phyloP scores from a whole-genome alignment of 2,797 vertebrate species.

The Morelia viridis region DNA sequence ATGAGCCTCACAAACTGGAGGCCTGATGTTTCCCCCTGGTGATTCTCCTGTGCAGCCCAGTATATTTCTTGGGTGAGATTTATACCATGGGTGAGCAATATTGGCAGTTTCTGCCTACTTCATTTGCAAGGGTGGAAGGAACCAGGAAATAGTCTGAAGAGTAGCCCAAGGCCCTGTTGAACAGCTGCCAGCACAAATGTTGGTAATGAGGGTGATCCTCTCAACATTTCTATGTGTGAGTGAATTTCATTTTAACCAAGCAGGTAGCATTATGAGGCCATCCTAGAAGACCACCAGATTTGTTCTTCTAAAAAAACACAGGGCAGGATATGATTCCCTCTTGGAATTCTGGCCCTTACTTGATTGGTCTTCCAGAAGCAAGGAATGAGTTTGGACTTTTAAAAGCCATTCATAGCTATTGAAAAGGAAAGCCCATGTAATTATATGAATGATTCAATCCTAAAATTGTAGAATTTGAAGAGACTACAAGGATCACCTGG shows the following conservation, averaged over 20 bases:
- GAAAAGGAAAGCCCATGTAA: not conserved
- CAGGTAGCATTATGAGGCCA: not conserved
- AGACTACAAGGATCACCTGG: not conserved
- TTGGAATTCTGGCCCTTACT: too few species aligned
- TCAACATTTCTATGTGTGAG: not conserved
- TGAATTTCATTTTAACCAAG: not conserved
- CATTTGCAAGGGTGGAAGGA: not conserved
- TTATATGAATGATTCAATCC: not conserved
- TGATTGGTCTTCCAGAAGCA: not conserved
- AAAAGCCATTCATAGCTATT: not conserved
- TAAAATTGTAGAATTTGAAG: not conserved
- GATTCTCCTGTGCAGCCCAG: not conserved
- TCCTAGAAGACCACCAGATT: fast-evolving
- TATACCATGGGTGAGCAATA: not conserved
- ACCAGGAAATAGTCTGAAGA: not conserved
- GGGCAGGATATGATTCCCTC: not conserved
- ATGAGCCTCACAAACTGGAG: not conserved
- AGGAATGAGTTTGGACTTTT: not conserved
- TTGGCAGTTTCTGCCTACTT: not conserved
- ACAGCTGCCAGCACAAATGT: fast-evolving
- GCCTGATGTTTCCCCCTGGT: not conserved
- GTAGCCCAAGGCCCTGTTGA: not conserved
- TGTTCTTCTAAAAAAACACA: not conserved
- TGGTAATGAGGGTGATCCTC: not conserved
- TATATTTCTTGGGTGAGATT: not conserved